Conservation (phyloP, 2,797 vertebrate species). For the Trichosurus vulpecula region DNA sequence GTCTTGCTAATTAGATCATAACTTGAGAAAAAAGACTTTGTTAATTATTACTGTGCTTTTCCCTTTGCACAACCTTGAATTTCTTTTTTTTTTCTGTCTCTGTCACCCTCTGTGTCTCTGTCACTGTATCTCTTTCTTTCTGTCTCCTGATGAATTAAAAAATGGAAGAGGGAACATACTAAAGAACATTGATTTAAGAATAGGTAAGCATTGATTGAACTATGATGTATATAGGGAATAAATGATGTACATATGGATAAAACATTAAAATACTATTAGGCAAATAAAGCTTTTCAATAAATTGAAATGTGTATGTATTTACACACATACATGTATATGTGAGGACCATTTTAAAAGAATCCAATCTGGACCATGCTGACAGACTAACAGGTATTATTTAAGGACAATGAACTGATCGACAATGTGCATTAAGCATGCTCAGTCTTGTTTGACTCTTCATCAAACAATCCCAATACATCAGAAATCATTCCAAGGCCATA, state of each 20-base stretch:
- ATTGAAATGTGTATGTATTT: too few species aligned
- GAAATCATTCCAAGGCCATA: not conserved
- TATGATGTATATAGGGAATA: too few species aligned
- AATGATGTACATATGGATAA: too few species aligned
- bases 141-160: not conserved
- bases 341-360: not conserved
- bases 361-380: not conserved
- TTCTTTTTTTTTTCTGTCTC: too few species aligned
- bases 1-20: not conserved
- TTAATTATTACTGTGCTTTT: too few species aligned
- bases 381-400: not conserved
- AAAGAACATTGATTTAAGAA: too few species aligned
- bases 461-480: not conserved
- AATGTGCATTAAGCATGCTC: not conserved
- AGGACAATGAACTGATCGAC: not conserved
- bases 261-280: too few species aligned
- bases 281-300: too few species aligned
- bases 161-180: not conserved
- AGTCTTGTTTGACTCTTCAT: not conserved
- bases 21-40: not conserved
- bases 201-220: not conserved
- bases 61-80: too few species aligned
- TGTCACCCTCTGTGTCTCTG: too few species aligned
- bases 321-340: not conserved
- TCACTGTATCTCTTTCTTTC: too few species aligned